Evolutionary conservation across 2,797 vertebrate species (phyloP).

Genomic region (Melanogrammus aeglefinus): DNA sequence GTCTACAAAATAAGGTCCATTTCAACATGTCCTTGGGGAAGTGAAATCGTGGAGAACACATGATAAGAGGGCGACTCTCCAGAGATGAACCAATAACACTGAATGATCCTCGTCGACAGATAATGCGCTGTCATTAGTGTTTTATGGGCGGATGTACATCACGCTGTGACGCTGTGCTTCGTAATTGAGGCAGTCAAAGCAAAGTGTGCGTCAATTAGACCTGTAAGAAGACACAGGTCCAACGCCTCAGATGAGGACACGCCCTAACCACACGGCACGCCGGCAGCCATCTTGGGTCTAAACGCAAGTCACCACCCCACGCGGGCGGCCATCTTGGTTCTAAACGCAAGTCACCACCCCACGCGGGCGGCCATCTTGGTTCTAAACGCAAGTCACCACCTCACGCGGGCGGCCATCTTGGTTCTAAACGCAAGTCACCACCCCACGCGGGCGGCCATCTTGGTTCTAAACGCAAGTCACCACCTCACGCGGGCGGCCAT

Average conservation of each 20-base stretch:
- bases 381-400: too few species aligned
- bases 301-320: too few species aligned
- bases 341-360: too few species aligned
- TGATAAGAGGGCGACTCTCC: background rate
- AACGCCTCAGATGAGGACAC: background rate
- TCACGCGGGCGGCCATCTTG: too few species aligned
- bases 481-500: too few species aligned
- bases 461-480: too few species aligned
- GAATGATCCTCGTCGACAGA: background rate
- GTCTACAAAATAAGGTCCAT: background rate
- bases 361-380: too few species aligned
- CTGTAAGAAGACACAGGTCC: background rate
- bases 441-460: too few species aligned
- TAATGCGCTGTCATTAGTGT: background rate
- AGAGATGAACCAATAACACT: background rate
- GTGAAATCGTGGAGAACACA: background rate
- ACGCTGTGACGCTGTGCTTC: background rate
- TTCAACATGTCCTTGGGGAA: background rate
- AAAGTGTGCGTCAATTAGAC: background rate
- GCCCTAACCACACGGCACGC: too few species aligned
- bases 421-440: too few species aligned
- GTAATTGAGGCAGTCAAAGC: background rate
- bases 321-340: too few species aligned
- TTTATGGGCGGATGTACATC: background rate
- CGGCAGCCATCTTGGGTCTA: too few species aligned